Evolutionary conservation across 2,113 vertebrate genomes (phyloP), one percentile per base, ranked within the genome.

Genomic region (Callocephalon fimbriatum): DNA sequence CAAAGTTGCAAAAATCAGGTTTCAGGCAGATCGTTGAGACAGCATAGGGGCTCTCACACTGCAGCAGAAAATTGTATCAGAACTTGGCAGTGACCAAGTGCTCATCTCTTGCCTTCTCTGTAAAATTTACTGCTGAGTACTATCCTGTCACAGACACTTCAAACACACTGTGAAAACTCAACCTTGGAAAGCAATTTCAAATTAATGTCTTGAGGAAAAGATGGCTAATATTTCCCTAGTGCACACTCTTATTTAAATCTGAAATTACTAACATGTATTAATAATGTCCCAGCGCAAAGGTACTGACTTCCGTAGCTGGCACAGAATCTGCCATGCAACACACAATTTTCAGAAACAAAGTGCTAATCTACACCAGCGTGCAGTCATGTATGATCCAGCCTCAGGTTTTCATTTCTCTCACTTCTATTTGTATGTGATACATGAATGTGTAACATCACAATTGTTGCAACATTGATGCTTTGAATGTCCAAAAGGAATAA

Each of bases 381-480:
- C 44, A 62, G 53, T 25, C 48, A 29, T 3, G 0, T 16, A 22
- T 8, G 44, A 50, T 8, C 40, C 58, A 32, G 18, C 32, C 40
- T 48, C 19, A 16, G 15, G 37, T 45, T 61, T 65, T 40, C 18
- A 37, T 13, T 78, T 42, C 62, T 79, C 79, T 75, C 38, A 37
- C 21, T 87, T 68, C 86, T 63, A 3, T 35, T 42, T 42, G 42
- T 40, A 59, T 9, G 37, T 10, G 42, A 73, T 17, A 58, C 31
- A 13, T 23, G 70, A 27, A 75, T 0, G 0, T 31, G 15, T 29
- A 78, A 50, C 67, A 54, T 16, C 1, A 6, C 0, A 1, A 45
- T 0, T 38, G 32, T 20, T 80, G 53, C 35, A 72, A 53, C 37
- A 56, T 0, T 25, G 44, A 16, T 44, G 62, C 58, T 77, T 1